Evolutionary conservation across 2,888 invertebrate genomes (phyloP), one percentile per base, ranked within the genome.

Genomic region (Spisula solida): DNA sequence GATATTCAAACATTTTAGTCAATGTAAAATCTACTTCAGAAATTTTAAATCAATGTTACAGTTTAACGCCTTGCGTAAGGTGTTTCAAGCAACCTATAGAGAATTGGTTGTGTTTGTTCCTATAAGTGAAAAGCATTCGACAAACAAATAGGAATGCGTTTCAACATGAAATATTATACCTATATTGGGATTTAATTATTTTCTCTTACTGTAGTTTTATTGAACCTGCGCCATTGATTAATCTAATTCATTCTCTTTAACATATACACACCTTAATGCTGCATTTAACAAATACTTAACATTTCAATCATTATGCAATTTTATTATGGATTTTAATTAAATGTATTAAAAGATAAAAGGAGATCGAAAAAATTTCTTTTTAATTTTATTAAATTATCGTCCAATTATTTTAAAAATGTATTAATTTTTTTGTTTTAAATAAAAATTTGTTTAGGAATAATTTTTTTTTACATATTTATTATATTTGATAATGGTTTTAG

Each of bases 1-100:
- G 75, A 75, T 75, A 75, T 75, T 75, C 34, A 75, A 75, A 75
- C 31, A 29, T 75, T 75, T 75, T 34, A 75, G 34, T 31, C 34
- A 75, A 12, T 25, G 75, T 75, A 34, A 31, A 31, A 34, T 25
- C 29, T 31, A 70, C 75, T 75, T 31, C 12, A 60, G n/a, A 75
- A 75, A 25, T 29, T 75, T 75, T 75, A 31, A 75, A 75, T 31
- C 75, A 34, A 31, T 75, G 75, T 75, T 16, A 51, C 51, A 51
- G 60, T 75, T 12, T 75, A 14, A 34, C 75, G 31, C 31, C 75
- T 75, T 66, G 25, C 60, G n/a, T 66, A 25, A 66, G 10, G 60
- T 25, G 60, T 66, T 66, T 66, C 20, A n/a, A 66, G 60, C 25
- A 25, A 66, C 60, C n/a, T 66, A 66, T 25, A 66, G 51, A 66